These are phyloP conservation scores for Murina feae DNA, from an alignment of 2,113 vertebrate genomes.

Conservation along the genomic window DNA sequence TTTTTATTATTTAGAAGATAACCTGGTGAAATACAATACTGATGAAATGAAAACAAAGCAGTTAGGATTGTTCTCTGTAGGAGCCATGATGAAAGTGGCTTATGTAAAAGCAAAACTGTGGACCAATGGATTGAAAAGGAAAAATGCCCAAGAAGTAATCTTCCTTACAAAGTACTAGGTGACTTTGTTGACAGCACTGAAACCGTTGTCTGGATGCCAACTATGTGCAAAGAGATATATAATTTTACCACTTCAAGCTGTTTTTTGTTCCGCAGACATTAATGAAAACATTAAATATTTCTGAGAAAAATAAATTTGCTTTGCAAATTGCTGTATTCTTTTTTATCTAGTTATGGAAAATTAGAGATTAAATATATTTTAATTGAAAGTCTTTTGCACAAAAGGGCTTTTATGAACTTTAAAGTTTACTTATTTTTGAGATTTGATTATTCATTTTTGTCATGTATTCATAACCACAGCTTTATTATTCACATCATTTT, in stretches of 20 bases:
- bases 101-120: not conserved
- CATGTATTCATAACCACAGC: not conserved
- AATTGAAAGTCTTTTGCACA: not conserved
- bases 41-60: not conserved
- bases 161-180: not conserved
- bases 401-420: not conserved
- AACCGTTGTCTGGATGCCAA: not conserved
- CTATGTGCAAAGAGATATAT: not conserved
- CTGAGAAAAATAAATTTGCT: slow-evolving; percentile 4
- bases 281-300: slow-evolving; percentile 24
- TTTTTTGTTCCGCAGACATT: slow-evolving; percentile 8
- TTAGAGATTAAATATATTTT: slow-evolving; percentile 29
- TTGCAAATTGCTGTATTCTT: not conserved
- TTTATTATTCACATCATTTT: not conserved
- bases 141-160: not conserved
- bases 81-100: not conserved
- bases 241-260: not conserved
- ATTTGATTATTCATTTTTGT: not conserved
- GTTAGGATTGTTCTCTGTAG: not conserved
- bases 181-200: not conserved
- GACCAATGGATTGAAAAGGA: not conserved
- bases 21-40: not conserved
- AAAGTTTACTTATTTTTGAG: not conserved
- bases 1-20: not conserved
- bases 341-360: not conserved